phyloP scores from a whole-genome alignment of 1,140 invertebrate genomes.

The Centruroides sculpturatus region DNA sequence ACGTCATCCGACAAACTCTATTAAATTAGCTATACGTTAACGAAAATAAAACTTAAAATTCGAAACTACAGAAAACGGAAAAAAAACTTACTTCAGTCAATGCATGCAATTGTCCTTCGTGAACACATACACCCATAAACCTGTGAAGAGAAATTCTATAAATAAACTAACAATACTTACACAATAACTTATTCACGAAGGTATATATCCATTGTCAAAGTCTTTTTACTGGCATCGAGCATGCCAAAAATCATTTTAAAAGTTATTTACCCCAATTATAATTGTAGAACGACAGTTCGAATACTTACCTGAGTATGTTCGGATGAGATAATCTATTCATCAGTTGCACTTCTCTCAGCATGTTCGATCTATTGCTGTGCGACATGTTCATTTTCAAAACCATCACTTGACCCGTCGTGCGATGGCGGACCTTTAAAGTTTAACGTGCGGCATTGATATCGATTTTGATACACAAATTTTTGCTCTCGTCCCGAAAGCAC shows the following conservation, averaged over 20 bases:
- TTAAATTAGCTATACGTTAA: too few relatives aligned
- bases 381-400: conserved; percentile 93
- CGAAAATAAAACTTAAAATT: too few relatives aligned
- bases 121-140: conserved; percentile 92
- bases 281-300: not conserved
- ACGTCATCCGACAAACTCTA: too few relatives aligned
- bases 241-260: too few relatives aligned
- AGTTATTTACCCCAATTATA: not conserved
- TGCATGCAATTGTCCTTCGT: conserved; percentile 86
- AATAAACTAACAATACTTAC: too few relatives aligned
- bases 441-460: too few relatives aligned
- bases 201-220: too few relatives aligned
- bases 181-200: too few relatives aligned
- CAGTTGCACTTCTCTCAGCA: conserved; percentile 88
- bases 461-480: too few relatives aligned
- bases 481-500: too few relatives aligned
- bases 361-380: conserved; percentile 80
- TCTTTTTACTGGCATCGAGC: too few relatives aligned
- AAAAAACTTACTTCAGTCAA: conserved; percentile 55
- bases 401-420: conserved; percentile 81
- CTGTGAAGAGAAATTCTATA: conserved; percentile 31
- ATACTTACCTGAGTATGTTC: conserved; percentile 72
- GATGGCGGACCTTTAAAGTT: conserved; percentile 64
- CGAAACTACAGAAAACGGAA: not conserved
- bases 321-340: conserved; percentile 90